Percentiles rank a stretch among this genome's conserved stretches.
Conservation (phyloP, 2,888 invertebrate genomes). For the Protophormia terraenovae region DNA sequence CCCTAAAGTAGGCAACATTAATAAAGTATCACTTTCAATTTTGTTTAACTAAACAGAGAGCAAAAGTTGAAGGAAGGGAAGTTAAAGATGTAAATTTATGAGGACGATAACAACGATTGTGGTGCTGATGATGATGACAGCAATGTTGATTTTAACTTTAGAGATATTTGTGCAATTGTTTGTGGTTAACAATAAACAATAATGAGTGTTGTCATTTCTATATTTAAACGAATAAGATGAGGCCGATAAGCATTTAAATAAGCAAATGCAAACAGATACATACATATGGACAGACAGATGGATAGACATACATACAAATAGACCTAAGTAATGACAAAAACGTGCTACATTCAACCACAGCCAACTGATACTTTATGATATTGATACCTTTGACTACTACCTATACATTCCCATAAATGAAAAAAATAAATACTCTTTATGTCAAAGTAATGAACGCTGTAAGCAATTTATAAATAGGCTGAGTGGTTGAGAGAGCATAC, state of each 20-base stretch:
- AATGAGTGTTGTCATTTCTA: constrained; percentile 46
- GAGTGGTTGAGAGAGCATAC: neutral
- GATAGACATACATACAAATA: neutral
- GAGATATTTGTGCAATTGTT: constrained; percentile 48
- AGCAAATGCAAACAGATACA: neutral
- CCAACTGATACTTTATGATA: constrained; percentile 36
- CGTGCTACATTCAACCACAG: constrained; percentile 53
- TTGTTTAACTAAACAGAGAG: constrained; percentile 13
- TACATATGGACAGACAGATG: neutral
- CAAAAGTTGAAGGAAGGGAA: neutral
- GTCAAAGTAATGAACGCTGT: neutral
- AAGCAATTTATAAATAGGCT: constrained; percentile 11
- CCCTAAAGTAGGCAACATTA: neutral
- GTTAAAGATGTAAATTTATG: constrained; percentile 8
- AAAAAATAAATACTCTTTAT: neutral
- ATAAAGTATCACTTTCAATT: constrained; percentile 57
- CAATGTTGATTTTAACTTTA: constrained; percentile 7
- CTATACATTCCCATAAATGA: neutral
- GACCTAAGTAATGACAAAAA: constrained; percentile 23
- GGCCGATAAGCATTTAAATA: constrained; percentile 12
- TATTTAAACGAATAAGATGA: neutral
- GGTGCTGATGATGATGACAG: neutral
- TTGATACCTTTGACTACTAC: constrained; percentile 35
- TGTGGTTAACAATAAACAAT: constrained; percentile 58
- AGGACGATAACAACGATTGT: neutral